These are phyloP conservation scores for Xiphophorus maculatus DNA, from an alignment of 2,113 vertebrate genomes.

Conservation along the genomic window DNA sequence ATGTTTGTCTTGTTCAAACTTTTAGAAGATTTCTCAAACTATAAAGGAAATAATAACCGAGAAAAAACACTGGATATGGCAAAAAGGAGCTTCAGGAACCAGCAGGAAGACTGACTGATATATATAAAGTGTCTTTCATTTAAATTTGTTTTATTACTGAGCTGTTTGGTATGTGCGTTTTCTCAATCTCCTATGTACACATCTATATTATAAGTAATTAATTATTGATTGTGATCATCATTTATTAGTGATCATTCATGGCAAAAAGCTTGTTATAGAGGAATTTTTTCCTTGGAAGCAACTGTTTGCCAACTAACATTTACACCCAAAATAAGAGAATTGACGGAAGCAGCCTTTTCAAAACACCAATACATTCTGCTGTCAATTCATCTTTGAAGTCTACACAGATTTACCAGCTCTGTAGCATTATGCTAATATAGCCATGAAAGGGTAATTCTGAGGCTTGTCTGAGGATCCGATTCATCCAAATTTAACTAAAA, in stretches of 20 bases:
- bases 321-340: not conserved
- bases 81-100: too few species aligned
- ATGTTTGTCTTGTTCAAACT: not conserved
- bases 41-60: not conserved
- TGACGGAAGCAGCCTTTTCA: not conserved
- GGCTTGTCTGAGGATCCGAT: not conserved
- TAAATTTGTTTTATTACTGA: not conserved
- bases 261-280: not conserved
- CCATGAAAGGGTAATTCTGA: not conserved
- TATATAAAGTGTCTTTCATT: not conserved
- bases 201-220: not conserved
- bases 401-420: not conserved
- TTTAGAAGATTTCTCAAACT: not conserved
- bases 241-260: not conserved
- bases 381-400: not conserved
- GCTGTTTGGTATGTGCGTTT: not conserved
- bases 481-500: too few species aligned
- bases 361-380: not conserved
- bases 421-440: not conserved
- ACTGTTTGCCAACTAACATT: not conserved
- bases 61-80: not conserved
- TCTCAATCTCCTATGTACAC: not conserved
- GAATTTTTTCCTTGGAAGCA: not conserved
- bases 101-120: not conserved
- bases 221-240: not conserved